Conservation (phyloP, 2,797 vertebrate genomes). For the Natrix natrix region DNA sequence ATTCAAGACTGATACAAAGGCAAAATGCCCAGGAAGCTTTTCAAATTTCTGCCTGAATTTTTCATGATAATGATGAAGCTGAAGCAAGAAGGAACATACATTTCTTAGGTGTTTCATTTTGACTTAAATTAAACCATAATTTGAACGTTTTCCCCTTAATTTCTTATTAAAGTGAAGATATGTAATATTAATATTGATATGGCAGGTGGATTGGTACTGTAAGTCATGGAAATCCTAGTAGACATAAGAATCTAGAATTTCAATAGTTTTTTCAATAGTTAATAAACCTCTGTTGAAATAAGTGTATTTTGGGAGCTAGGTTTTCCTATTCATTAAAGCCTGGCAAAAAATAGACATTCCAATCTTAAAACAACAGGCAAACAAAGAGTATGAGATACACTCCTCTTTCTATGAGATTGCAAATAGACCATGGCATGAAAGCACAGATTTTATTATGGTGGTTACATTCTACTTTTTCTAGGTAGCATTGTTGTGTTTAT, state of each 20-base stretch:
- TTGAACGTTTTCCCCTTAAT: background rate
- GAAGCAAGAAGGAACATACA: slow-evolving; percentile 24
- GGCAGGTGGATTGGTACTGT: background rate
- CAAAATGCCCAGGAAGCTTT: background rate
- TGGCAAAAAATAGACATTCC: background rate
- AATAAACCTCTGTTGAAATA: background rate
- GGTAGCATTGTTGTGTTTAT: background rate
- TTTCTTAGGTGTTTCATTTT: slow-evolving; percentile 20
- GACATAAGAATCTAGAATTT: background rate
- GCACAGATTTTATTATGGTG: background rate
- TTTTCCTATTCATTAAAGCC: background rate
- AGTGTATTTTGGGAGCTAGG: too few relatives aligned
- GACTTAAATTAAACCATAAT: slow-evolving; percentile 10
- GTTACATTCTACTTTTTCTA: slow-evolving; percentile 1
- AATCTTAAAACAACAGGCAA: background rate
- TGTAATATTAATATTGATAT: background rate
- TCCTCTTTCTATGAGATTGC: background rate
- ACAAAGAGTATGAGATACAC: background rate
- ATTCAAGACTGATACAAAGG: background rate
- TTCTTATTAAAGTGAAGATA: background rate
- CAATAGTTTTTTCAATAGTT: background rate
- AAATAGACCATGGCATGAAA: background rate
- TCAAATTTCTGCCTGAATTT: background rate
- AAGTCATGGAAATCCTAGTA: background rate
- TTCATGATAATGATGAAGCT: slow-evolving; percentile 16